phyloP scores from a whole-genome alignment of 1,140 invertebrate genomes.

The Platyura marginata region DNA sequence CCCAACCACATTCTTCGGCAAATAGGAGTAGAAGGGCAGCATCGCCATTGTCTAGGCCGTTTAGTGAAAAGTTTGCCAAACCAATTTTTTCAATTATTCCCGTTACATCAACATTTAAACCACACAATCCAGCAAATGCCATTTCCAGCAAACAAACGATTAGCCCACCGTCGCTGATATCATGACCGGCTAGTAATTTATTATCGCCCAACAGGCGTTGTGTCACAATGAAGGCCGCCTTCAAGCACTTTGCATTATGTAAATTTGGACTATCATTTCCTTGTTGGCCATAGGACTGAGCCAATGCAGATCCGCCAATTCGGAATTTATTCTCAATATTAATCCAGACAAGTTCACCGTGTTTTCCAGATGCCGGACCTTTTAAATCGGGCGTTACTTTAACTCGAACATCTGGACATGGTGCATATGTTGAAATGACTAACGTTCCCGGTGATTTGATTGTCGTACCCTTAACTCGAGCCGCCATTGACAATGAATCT shows the following conservation, averaged over 20 bases:
- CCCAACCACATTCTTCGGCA: constrained; percentile 79
- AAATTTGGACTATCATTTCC: constrained; percentile 69
- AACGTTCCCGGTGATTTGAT: constrained; percentile 86
- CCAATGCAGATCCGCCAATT: constrained; percentile 78
- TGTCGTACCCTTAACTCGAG: constrained; percentile 47
- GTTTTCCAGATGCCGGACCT: constrained; percentile 31
- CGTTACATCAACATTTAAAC: constrained; percentile 46
- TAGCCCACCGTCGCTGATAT: constrained; percentile 91
- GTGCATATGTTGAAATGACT: constrained; percentile 87
- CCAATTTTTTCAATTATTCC: constrained; percentile 22
- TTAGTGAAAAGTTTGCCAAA: constrained; percentile 6
- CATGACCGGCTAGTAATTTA: constrained; percentile 75
- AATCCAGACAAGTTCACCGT: constrained; percentile 44
- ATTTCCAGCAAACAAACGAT: constrained; percentile 84
- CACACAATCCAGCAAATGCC: constrained; percentile 81
- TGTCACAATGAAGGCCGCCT: constrained; percentile 59
- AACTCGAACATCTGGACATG: constrained; percentile 70
- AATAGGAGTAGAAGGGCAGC: constrained; percentile 54
- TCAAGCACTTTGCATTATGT: constrained; percentile 42
- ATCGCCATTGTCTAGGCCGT: constrained; percentile 12
- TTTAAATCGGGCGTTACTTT: constrained; percentile 82
- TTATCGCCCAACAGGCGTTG: constrained; percentile 62
- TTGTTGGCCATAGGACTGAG: constrained; percentile 76
- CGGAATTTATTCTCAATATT: constrained; percentile 45
- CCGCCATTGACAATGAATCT: constrained; percentile 95